phyloP scores from a whole-genome alignment of 2,888 invertebrate species.

The Diabrotica balteata region DNA sequence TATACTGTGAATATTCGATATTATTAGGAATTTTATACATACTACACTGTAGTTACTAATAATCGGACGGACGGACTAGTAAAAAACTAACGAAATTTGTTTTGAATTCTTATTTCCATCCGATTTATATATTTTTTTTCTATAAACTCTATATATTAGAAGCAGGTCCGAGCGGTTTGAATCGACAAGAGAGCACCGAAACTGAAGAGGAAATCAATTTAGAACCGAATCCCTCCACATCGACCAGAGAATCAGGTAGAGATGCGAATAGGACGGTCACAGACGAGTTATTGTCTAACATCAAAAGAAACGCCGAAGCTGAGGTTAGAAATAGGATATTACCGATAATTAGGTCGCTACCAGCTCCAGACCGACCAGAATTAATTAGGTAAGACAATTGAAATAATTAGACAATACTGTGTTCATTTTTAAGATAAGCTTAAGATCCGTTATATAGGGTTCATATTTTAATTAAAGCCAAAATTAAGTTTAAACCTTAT shows the following conservation, averaged over 20 bases:
- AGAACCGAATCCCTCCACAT: conserved; percentile 3
- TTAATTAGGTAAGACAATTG: conserved; percentile 43
- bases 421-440: too few relatives aligned
- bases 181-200: conserved; percentile 21
- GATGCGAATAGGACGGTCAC: conserved; percentile 16
- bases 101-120: too few relatives aligned
- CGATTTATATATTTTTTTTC: too few relatives aligned
- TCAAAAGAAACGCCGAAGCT: conserved; percentile 47
- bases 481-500: too few relatives aligned
- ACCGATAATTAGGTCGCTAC: conserved; percentile 50
- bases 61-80: too few relatives aligned
- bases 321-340: conserved; percentile 48
- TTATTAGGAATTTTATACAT: too few relatives aligned
- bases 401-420: too few relatives aligned
- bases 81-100: too few relatives aligned
- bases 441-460: too few relatives aligned
- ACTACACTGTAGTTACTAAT: too few relatives aligned
- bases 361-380: conserved; percentile 49
- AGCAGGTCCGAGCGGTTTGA: conserved; percentile 1
- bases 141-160: background rate
- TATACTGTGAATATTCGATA: too few relatives aligned
- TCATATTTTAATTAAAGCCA: too few relatives aligned
- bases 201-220: conserved; percentile 16
- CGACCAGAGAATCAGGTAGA: background rate
- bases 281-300: conserved; percentile 43